Evolutionary conservation across 2,888 invertebrate species (phyloP).

Genomic region (Phengaris alcon): DNA sequence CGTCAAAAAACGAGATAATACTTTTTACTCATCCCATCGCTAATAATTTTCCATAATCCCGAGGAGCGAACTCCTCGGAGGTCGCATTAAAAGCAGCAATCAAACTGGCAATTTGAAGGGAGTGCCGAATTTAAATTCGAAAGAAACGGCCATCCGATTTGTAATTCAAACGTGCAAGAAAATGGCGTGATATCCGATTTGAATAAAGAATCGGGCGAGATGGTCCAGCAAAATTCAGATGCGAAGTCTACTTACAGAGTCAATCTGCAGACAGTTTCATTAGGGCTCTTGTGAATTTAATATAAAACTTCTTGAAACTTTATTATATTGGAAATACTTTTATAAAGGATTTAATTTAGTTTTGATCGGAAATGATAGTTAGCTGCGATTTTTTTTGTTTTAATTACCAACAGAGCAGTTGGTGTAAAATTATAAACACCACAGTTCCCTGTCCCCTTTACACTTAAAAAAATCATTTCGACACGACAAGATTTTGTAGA

Average conservation of each 20-base stretch:
- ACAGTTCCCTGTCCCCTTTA: not conserved
- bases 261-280: conserved; percentile 23
- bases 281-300: conserved; percentile 15
- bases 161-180: conserved; percentile 74
- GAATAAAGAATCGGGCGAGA: conserved; percentile 56
- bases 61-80: conserved; percentile 58
- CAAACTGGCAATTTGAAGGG: conserved; percentile 70
- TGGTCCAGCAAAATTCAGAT: conserved; percentile 34
- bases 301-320: conserved; percentile 8
- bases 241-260: conserved; percentile 32
- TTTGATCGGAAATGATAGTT: not conserved
- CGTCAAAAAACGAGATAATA: conserved; percentile 38
- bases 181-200: conserved; percentile 66
- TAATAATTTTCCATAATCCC: conserved; percentile 53
- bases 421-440: not conserved
- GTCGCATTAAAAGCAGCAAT: conserved; percentile 71
- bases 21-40: conserved; percentile 43
- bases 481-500: not conserved
- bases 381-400: not conserved
- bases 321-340: conserved; percentile 13
- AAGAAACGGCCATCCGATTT: conserved; percentile 72
- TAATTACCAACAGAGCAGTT: not conserved
- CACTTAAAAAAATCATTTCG: not conserved
- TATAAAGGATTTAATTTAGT: not conserved
- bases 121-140: conserved; percentile 65